These are phyloP conservation scores for Aphidoletes aphidimyza DNA, from an alignment of 2,888 invertebrate genomes.

Conservation along the genomic window DNA sequence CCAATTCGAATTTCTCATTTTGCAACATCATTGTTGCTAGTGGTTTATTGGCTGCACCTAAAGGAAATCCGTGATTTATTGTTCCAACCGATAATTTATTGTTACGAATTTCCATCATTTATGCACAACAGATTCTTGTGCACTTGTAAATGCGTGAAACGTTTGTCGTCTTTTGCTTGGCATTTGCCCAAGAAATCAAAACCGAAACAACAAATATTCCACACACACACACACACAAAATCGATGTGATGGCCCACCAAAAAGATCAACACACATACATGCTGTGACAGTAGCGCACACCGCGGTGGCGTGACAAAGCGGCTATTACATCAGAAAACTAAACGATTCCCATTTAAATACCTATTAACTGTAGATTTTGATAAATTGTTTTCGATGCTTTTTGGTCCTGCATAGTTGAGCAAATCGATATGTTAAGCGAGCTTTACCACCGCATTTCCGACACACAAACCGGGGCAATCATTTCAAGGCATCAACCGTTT, in stretches of 20 bases:
- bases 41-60: conserved; percentile 58
- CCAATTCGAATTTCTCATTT: not conserved
- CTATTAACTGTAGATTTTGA: conserved; percentile 52
- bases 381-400: conserved; percentile 39
- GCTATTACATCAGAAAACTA: conserved; percentile 47
- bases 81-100: conserved; percentile 49
- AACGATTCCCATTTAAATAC: conserved; percentile 47
- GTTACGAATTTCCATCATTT: conserved; percentile 20
- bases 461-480: not conserved
- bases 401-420: conserved; percentile 52
- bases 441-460: not conserved
- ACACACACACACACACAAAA: not conserved
- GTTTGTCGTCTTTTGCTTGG: too few relatives aligned
- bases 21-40: conserved; percentile 52
- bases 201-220: too few relatives aligned
- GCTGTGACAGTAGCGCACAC: not conserved
- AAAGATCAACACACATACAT: not conserved
- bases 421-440: not conserved
- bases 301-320: not conserved
- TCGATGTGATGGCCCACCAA: not conserved
- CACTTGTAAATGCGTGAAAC: conserved; percentile 4
- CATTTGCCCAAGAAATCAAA: too few relatives aligned
- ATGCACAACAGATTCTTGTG: not conserved
- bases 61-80: conserved; percentile 59
- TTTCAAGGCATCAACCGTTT: not conserved